Evolutionary conservation across 1,140 invertebrate genomes (phyloP), one percentile per base, ranked within the genome.

Genomic region (Rhyzopertha dominica): DNA sequence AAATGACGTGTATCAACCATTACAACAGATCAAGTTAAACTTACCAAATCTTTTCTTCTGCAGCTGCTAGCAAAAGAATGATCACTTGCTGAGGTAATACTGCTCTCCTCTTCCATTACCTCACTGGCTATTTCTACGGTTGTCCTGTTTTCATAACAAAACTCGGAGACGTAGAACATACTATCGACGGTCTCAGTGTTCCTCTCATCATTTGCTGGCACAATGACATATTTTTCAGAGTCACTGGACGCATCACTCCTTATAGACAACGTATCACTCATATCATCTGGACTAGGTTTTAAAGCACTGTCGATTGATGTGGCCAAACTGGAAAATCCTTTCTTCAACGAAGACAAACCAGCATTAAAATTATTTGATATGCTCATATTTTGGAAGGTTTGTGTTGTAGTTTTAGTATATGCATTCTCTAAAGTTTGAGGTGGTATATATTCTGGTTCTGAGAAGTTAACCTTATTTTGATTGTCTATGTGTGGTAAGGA

Each of bases 121-220:
- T 95, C 91, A 25, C 81, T 83, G 5, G 88, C 92, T 16, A 90
- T 79, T 63, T 94, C 91, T 19, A 84, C 79, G 1, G 45, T 29
- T 18, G 37, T 40, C 35, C 54, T 51, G 32, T 47, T 44, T 30
- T 62, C 58, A 9, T 35, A 29, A 3, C 51, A 43, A 34, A 61
- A 60, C 22, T 57, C 59, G 20, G 46, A 46, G 5, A 68, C 74
- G 65, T 69, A 65, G 61, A 82, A 83, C 62, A 81, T 79, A 20
- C 47, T 46, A 36, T 61, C 53, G 22, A 47, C 14, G 1, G 74
- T 70, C 60, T 47, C 46, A 18, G 19, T 51, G 25, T 31, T 58
- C 55, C 35, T 44, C 45, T 26, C 53, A 53, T 16, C 30, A 43
- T 52, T n/a, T 14, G 69, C 67, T 9, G 80, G 66, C 10, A 85